Conservation (phyloP, 1,140 invertebrate species). For the Panagrolaimus sp. region DNA sequence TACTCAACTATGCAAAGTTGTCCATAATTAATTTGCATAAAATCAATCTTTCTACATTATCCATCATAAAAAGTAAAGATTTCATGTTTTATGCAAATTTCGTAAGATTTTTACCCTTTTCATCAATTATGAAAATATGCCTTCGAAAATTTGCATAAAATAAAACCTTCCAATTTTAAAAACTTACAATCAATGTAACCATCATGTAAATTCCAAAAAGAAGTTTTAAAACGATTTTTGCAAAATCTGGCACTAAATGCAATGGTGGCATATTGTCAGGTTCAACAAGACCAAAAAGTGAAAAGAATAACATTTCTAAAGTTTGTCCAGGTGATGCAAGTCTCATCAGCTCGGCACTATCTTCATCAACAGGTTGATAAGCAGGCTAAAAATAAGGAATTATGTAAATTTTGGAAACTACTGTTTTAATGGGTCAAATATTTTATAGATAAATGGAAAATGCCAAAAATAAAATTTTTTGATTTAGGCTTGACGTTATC, state of each 20-base stretch:
- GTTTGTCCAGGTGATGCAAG: constrained; percentile 71
- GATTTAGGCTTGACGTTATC: no score
- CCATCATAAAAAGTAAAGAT: no score
- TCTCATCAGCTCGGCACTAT: constrained; percentile 55
- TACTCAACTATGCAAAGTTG: no score
- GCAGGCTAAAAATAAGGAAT: constrained; percentile 15
- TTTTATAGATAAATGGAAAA: no score
- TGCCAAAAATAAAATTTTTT: no score
- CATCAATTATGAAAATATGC: no score
- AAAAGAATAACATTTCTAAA: constrained; percentile 94
- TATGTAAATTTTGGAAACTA: constrained; percentile 22
- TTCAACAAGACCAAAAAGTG: constrained; percentile 90
- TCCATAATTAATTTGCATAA: no score
- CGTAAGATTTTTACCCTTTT: no score
- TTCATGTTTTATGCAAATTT: no score
- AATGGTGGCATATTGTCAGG: constrained; percentile 68
- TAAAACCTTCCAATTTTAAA: no score
- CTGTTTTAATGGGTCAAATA: constrained; percentile 29
- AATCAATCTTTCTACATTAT: no score
- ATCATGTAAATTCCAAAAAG: constrained; percentile 89
- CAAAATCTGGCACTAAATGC: constrained; percentile 64
- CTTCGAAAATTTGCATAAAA: no score
- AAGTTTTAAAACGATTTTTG: constrained; percentile 63
- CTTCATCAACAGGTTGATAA: constrained; percentile 58
- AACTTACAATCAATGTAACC: constrained; percentile 82